Conservation (phyloP, 2,113 vertebrate genomes). For the Recurvirostra avosetta region DNA sequence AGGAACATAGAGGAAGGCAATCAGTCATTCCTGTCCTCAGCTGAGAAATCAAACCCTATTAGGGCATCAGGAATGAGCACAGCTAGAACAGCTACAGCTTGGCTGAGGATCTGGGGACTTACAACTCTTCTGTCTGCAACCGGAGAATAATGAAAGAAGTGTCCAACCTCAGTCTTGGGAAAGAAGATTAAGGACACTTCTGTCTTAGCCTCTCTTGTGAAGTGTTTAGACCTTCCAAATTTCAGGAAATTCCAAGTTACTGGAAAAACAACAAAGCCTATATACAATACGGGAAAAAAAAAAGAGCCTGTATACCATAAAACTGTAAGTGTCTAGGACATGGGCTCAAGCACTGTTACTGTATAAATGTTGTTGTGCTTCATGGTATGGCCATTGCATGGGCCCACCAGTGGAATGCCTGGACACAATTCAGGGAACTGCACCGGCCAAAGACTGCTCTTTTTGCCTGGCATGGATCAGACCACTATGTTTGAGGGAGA, state of each 20-base stretch:
- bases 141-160: neutral
- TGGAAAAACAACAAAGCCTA: neutral
- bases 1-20: neutral
- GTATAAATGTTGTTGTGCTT: neutral
- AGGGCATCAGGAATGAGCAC: neutral
- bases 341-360: neutral
- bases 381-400: too few species aligned
- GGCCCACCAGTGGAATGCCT: neutral
- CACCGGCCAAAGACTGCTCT: neutral
- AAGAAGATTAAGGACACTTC: neutral
- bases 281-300: neutral
- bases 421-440: neutral
- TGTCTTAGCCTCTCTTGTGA: neutral
- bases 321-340: neutral
- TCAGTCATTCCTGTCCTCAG: neutral
- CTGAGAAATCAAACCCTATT: neutral
- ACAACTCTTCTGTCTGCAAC: neutral
- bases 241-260: neutral
- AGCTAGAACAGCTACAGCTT: neutral
- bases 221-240: neutral
- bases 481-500: neutral
- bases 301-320: too few species aligned
- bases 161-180: neutral
- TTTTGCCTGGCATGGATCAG: neutral
- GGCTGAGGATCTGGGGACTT: neutral